A percentile compares a stretch with the other conserved stretches of the same genome.
These are phyloP conservation scores for Hycleus phaleratus DNA, from an alignment of 1,140 invertebrate genomes.

Conservation along the genomic window DNA sequence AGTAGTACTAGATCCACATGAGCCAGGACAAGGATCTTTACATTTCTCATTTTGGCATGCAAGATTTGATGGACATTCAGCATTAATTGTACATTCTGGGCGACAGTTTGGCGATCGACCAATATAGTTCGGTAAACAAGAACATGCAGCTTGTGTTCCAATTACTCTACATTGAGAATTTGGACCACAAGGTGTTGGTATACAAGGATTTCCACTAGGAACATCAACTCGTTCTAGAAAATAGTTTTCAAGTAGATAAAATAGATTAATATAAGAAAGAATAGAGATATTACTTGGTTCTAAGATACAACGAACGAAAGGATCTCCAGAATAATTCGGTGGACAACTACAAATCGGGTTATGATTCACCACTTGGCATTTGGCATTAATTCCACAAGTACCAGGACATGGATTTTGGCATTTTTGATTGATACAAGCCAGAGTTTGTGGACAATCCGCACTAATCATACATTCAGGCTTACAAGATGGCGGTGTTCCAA, in stretches of 20 bases:
- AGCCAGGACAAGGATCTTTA: constrained; percentile 66
- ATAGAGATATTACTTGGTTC: constrained; percentile 46
- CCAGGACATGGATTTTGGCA: constrained; percentile 69
- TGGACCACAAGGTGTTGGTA: constrained; percentile 71
- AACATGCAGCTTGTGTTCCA: constrained; percentile 62
- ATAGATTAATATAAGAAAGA: constrained; percentile 1
- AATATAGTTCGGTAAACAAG: constrained; percentile 63
- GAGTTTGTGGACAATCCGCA: constrained; percentile 62
- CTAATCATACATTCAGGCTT: constrained; percentile 68
- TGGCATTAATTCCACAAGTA: constrained; percentile 65
- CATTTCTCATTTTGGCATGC: constrained; percentile 71
- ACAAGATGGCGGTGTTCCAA: constrained; percentile 62
- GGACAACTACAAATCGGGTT: constrained; percentile 70
- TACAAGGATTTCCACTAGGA: constrained; percentile 53
- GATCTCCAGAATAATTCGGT: constrained; percentile 60
- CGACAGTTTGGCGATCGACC: constrained; percentile 68
- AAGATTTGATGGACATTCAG: constrained; percentile 64
- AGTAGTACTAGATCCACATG: constrained; percentile 62
- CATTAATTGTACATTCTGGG: constrained; percentile 67
- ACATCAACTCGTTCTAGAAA: constrained; percentile 43
- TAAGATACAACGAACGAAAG: constrained; percentile 58
- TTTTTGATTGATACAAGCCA: constrained; percentile 63
- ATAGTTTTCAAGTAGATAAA: constrained; percentile 20
- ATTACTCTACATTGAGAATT: constrained; percentile 68
- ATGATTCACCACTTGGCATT: constrained; percentile 67